Conservation (phyloP, 2,888 invertebrate species). For the Epirrhoe tristata region DNA sequence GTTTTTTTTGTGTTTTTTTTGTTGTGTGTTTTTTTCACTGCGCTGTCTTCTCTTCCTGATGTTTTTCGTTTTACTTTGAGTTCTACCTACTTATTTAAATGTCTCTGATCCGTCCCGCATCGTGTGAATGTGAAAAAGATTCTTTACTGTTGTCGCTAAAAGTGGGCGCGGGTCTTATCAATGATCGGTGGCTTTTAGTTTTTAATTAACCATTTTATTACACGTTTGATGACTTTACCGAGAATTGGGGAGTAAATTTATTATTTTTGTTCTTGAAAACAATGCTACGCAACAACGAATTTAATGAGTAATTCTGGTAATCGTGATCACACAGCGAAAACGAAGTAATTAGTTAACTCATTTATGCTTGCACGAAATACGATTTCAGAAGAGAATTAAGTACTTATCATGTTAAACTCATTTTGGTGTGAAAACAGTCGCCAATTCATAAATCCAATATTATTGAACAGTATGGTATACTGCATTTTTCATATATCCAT, state of each 20-base stretch:
- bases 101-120: background rate
- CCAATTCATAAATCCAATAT: no score
- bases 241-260: conserved; percentile 23
- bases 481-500: no score
- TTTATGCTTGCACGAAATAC: background rate
- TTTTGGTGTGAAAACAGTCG: no score
- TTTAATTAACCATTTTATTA: conserved; percentile 31
- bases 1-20: no score
- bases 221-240: conserved; percentile 23
- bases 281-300: conserved; percentile 3
- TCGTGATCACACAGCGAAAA: background rate
- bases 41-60: no score
- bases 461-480: no score
- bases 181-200: conserved; percentile 24
- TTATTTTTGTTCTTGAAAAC: conserved; percentile 8
- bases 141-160: conserved; percentile 13
- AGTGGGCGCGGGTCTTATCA: conserved; percentile 22
- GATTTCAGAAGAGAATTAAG: background rate
- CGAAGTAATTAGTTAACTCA: background rate
- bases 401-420: no score
- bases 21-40: no score
- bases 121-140: conserved; percentile 6
- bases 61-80: no score
- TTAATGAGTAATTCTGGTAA: conserved; percentile 4
- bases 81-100: background rate